Percentiles rank a stretch among this genome's conserved stretches.
phyloP scores from a whole-genome alignment of 1,140 invertebrate genomes.

The Caenorhabditis latens region DNA sequence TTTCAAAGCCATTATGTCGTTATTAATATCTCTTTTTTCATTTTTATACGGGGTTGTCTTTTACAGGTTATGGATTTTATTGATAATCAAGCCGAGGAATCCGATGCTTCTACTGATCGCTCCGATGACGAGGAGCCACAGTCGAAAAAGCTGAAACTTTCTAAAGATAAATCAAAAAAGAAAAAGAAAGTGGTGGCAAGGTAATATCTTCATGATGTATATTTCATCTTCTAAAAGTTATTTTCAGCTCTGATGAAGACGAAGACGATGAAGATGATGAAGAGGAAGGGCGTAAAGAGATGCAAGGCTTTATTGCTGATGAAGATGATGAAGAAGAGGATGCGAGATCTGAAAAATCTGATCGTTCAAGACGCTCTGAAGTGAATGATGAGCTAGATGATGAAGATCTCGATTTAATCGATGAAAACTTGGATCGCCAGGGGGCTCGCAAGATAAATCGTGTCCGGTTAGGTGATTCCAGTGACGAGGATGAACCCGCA shows the following conservation, averaged over 20 bases:
- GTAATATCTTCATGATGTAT: conserved; percentile 15
- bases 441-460: conserved; percentile 1
- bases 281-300: conserved; percentile 69
- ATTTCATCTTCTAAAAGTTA: not conserved
- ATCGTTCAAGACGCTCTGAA: conserved; percentile 67
- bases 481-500: conserved; percentile 56
- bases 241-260: conserved; percentile 75
- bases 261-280: conserved; percentile 75
- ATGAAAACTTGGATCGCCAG: conserved; percentile 93
- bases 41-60: not conserved
- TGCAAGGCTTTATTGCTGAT: conserved; percentile 67
- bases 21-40: not conserved
- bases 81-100: conserved; percentile 75
- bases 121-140: conserved; percentile 66
- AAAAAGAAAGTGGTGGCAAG: conserved; percentile 64
- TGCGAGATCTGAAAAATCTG: conserved; percentile 51
- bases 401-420: conserved; percentile 96
- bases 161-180: conserved; percentile 70
- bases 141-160: conserved; percentile 70
- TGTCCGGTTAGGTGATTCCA: conserved; percentile 43
- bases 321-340: conserved; percentile 67
- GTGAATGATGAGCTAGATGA: conserved; percentile 88
- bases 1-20: too few relatives aligned
- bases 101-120: conserved; percentile 61
- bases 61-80: conserved; percentile 71